Percentiles rank a stretch among this genome's conserved stretches.
Conservation (phyloP, 2,888 invertebrate species). For the Pammene fasciana region DNA sequence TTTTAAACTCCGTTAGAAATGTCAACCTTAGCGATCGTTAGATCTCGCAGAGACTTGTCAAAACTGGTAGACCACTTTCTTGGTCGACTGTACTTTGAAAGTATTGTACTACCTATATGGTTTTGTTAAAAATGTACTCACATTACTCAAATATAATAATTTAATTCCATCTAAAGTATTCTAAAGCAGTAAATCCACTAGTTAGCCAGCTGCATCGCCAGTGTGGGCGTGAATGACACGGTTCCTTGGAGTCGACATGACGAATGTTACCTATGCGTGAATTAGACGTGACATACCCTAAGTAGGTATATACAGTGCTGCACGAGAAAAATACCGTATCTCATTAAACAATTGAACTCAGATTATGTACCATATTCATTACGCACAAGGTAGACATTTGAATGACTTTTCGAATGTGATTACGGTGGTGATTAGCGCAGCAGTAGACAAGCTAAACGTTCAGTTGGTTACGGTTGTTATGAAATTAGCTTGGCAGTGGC, state of each 20-base stretch:
- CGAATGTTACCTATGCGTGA: constrained; percentile 17
- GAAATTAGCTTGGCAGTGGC: constrained; percentile 21
- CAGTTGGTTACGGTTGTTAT: constrained; percentile 14
- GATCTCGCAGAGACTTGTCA: too few relatives aligned
- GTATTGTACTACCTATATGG: too few relatives aligned
- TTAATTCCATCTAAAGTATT: background rate
- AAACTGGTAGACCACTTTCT: too few relatives aligned
- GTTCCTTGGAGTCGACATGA: constrained; percentile 35
- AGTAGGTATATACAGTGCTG: too few relatives aligned
- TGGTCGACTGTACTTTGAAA: too few relatives aligned
- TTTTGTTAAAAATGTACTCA: too few relatives aligned
- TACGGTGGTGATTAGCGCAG: background rate
- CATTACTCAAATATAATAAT: background rate
- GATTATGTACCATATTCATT: background rate
- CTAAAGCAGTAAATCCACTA: constrained; percentile 11
- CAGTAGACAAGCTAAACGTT: constrained; percentile 6
- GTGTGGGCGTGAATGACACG: constrained; percentile 29
- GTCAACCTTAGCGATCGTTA: too few relatives aligned
- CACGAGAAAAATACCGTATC: too few relatives aligned
- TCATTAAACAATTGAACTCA: too few relatives aligned
- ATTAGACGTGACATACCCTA: constrained; percentile 16
- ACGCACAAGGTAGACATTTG: background rate
- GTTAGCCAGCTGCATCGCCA: constrained; percentile 16
- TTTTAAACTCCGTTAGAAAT: too few relatives aligned
- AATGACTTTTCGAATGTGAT: background rate